Conservation (phyloP, 2,888 invertebrate species). For the Aspidiotus rigidus region DNA sequence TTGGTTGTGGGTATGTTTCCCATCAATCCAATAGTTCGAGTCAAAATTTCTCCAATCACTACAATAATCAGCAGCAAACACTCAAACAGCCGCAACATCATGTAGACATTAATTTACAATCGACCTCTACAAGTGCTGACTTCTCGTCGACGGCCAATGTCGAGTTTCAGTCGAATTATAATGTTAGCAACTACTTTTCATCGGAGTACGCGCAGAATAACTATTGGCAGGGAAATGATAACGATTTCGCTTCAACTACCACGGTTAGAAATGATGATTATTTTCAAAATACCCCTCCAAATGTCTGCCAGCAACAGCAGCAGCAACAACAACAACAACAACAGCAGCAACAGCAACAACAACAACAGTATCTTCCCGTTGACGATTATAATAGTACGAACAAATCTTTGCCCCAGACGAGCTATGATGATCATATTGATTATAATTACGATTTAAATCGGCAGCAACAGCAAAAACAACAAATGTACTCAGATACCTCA, state of each 20-base stretch:
- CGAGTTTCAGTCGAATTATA: constrained; percentile 22
- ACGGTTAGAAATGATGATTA: constrained; percentile 7
- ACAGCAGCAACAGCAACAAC: too few relatives aligned
- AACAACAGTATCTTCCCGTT: too few relatives aligned
- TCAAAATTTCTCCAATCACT: constrained; percentile 8
- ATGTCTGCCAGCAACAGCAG: not conserved
- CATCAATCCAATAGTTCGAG: not conserved
- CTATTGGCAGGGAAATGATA: constrained; percentile 23
- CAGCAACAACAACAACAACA: too few relatives aligned
- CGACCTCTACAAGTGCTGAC: not conserved
- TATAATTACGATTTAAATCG: constrained; percentile 19
- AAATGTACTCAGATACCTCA: too few relatives aligned
- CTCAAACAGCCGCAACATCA: not conserved
- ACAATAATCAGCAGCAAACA: not conserved
- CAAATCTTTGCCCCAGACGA: constrained; percentile 1
- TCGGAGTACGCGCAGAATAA: constrained; percentile 12
- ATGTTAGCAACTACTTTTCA: constrained; percentile 17
- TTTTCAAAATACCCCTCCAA: not conserved
- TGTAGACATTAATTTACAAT: not conserved
- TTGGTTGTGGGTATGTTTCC: not conserved
- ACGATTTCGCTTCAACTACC: not conserved
- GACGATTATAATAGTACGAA: constrained; percentile 2
- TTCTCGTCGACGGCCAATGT: not conserved
- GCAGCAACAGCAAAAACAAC: not conserved
- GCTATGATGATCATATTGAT: constrained; percentile 13